Conservation (phyloP, 2,888 invertebrate genomes). For the Philereme vetulata region DNA sequence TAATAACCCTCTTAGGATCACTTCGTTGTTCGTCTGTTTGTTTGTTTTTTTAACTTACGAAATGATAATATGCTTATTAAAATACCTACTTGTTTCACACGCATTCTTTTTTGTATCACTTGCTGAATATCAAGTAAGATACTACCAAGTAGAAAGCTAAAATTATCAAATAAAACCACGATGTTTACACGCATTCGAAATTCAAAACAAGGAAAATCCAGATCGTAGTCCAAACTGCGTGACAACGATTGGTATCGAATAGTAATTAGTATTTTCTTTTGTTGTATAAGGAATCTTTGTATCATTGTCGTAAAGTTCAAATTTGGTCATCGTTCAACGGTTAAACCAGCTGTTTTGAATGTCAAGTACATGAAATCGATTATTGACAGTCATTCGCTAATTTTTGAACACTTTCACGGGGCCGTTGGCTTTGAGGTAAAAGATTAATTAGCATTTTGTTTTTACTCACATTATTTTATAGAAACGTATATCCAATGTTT, state of each 20-base stretch:
- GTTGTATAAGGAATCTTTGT: slow-evolving; percentile 44
- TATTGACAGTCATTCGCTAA: slow-evolving; percentile 54
- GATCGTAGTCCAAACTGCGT: slow-evolving; percentile 48
- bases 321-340: slow-evolving; percentile 38
- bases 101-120: no score
- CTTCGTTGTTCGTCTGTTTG: no score
- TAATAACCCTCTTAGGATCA: no score
- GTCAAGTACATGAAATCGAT: slow-evolving; percentile 80
- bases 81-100: no score
- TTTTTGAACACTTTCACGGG: slow-evolving; percentile 73
- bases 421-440: slow-evolving; percentile 55
- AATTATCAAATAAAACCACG: slow-evolving; percentile 62
- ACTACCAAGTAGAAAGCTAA: slow-evolving; percentile 30
- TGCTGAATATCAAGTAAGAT: no score
- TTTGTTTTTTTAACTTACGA: no score
- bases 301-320: slow-evolving; percentile 34
- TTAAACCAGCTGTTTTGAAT: slow-evolving; percentile 56
- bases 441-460: slow-evolving; percentile 55
- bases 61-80: no score
- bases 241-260: slow-evolving; percentile 50
- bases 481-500: no score
- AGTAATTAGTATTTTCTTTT: slow-evolving; percentile 42
- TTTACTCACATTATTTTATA: neutral
- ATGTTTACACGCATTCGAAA: slow-evolving; percentile 55
- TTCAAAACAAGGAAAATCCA: slow-evolving; percentile 60